These are phyloP conservation scores for Leucopsar rothschildi DNA, from an alignment of 2,113 vertebrate species.

Conservation along the genomic window DNA sequence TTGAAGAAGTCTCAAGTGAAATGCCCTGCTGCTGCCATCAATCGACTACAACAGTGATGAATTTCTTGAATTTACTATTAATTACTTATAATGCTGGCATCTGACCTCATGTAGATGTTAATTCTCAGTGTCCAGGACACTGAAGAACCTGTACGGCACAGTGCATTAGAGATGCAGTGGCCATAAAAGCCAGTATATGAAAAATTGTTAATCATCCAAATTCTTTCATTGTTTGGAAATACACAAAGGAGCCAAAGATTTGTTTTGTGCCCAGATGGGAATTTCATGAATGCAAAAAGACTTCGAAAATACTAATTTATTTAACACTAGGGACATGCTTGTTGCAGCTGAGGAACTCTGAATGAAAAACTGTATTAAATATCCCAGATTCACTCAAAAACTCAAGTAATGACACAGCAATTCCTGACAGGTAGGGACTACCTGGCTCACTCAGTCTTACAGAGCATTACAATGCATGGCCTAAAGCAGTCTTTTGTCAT, in stretches of 20 bases:
- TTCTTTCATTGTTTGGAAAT: not conserved
- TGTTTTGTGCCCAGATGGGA: not conserved
- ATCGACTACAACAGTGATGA: not conserved
- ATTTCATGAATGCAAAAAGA: not conserved
- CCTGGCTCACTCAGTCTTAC: not conserved
- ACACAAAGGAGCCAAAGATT: not conserved
- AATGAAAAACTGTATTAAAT: not conserved
- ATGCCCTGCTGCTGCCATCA: not conserved
- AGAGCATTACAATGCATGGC: not conserved
- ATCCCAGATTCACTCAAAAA: not conserved
- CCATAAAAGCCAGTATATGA: not conserved
- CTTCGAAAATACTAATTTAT: not conserved
- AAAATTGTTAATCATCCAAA: not conserved
- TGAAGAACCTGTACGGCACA: not conserved
- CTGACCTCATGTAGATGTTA: not conserved
- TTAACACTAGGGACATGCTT: not conserved
- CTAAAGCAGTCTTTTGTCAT: not conserved
- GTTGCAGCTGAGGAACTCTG: not conserved
- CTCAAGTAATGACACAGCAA: not conserved
- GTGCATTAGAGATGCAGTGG: not conserved
- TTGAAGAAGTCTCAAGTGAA: conserved; percentile 24
- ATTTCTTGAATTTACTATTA: not conserved
- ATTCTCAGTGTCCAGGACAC: not conserved
- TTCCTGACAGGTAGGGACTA: not conserved
- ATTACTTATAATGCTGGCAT: not conserved